phyloP scores from a whole-genome alignment of 2,888 invertebrate species.

The Dasysyrphus tricinctus region DNA sequence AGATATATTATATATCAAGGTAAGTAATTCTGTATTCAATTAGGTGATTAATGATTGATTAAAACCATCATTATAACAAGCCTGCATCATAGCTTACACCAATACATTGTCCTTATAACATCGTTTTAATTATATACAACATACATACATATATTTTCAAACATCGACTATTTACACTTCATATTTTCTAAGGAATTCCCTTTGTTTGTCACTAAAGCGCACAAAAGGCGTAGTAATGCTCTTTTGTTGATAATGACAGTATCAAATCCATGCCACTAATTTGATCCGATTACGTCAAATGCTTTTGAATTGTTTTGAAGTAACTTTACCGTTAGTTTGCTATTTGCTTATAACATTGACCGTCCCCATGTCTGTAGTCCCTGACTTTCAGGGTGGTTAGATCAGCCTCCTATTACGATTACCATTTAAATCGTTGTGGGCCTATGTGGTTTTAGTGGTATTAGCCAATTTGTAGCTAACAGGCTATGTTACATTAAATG shows the following conservation, averaged over 20 bases:
- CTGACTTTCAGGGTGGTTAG: background rate
- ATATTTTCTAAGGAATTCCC: background rate
- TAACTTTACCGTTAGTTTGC: constrained; percentile 16
- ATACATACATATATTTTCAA: background rate
- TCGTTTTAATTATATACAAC: background rate
- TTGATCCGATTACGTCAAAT: constrained; percentile 42
- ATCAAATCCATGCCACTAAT: constrained; percentile 36
- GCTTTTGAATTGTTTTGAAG: constrained; percentile 24
- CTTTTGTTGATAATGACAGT: constrained; percentile 32
- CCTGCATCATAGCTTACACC: no score
- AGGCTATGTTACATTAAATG: background rate
- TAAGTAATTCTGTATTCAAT: no score
- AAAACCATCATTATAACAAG: no score
- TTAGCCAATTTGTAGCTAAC: constrained; percentile 19
- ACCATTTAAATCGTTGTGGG: constrained; percentile 16
- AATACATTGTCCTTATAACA: no score
- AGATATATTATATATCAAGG: no score
- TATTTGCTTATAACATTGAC: background rate
- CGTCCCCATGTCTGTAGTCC: background rate
- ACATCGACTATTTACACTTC: background rate
- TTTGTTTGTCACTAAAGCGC: background rate
- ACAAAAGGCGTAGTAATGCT: constrained; percentile 26
- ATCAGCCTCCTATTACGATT: background rate
- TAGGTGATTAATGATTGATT: no score
- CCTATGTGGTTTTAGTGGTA: constrained; percentile 14